Evolutionary conservation across 2,797 vertebrate species (phyloP).

Genomic region (Numenius phaeopus): DNA sequence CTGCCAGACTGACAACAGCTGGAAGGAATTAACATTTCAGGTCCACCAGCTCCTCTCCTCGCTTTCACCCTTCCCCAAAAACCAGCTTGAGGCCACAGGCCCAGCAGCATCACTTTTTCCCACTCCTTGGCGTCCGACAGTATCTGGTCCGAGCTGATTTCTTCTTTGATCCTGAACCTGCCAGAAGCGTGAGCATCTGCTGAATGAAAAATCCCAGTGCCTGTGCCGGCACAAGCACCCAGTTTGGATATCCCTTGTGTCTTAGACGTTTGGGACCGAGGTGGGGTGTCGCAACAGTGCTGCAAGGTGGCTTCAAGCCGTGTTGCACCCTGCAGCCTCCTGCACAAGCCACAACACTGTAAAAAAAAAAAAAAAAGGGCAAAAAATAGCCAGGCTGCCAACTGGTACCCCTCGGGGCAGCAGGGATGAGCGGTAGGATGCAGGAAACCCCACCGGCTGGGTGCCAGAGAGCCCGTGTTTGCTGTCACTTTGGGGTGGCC

Average conservation of each 20-base stretch:
- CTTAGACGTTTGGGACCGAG: neutral
- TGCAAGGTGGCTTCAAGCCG: neutral
- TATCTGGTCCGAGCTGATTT: neutral
- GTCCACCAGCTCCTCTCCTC: slow-evolving; percentile 54
- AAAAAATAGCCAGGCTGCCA: neutral
- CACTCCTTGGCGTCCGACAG: neutral
- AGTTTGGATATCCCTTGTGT: accelerated
- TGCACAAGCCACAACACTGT: neutral
- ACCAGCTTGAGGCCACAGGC: neutral
- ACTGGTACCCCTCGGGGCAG: neutral
- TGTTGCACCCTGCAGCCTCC: neutral
- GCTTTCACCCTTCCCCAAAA: slow-evolving; percentile 36
- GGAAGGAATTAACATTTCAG: slow-evolving; percentile 71
- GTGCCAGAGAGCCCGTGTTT: accelerated
- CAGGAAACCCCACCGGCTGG: neutral
- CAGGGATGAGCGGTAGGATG: neutral
- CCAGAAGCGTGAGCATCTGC: neutral
- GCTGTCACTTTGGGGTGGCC: neutral
- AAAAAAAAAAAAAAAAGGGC: neutral
- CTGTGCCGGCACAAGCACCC: neutral
- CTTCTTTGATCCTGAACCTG: neutral
- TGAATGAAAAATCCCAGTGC: accelerated
- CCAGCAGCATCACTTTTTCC: slow-evolving; percentile 53
- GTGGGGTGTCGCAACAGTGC: accelerated
- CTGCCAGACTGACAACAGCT: slow-evolving; percentile 77